Evolutionary conservation across 2,888 invertebrate species (phyloP).

Genomic region (Drosophila limbata): DNA sequence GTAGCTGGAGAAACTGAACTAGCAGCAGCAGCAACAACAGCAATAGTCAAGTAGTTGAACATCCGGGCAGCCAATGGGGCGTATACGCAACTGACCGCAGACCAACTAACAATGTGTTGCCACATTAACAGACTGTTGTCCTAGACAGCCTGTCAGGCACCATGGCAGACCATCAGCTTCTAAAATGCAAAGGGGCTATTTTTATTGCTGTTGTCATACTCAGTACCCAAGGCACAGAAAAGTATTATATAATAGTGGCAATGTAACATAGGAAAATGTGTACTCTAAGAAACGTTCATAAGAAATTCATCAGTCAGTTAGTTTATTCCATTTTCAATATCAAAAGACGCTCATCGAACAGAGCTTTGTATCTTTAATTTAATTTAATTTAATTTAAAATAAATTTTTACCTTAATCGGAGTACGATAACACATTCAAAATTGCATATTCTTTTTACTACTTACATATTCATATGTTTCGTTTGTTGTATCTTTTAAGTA

Average conservation of each 20-base stretch:
- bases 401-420: too few relatives aligned
- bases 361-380: too few relatives aligned
- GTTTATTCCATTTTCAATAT: too few relatives aligned
- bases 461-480: neutral
- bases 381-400: too few relatives aligned
- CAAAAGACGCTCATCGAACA: too few relatives aligned
- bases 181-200: constrained; percentile 55
- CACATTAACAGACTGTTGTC: constrained; percentile 67
- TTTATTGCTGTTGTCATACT: constrained; percentile 20
- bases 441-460: too few relatives aligned
- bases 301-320: too few relatives aligned
- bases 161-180: constrained; percentile 48
- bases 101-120: constrained; percentile 61
- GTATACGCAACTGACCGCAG: constrained; percentile 60
- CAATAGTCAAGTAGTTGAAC: constrained; percentile 10
- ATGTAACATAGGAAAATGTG: neutral
- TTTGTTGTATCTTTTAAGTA: neutral
- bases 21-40: neutral
- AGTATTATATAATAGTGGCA: neutral
- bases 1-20: neutral
- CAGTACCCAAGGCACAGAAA: neutral
- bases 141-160: constrained; percentile 50
- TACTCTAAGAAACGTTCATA: too few relatives aligned
- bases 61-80: constrained; percentile 54
- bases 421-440: too few relatives aligned